phyloP scores from a whole-genome alignment of 2,888 invertebrate genomes.

The Papilio protenor region DNA sequence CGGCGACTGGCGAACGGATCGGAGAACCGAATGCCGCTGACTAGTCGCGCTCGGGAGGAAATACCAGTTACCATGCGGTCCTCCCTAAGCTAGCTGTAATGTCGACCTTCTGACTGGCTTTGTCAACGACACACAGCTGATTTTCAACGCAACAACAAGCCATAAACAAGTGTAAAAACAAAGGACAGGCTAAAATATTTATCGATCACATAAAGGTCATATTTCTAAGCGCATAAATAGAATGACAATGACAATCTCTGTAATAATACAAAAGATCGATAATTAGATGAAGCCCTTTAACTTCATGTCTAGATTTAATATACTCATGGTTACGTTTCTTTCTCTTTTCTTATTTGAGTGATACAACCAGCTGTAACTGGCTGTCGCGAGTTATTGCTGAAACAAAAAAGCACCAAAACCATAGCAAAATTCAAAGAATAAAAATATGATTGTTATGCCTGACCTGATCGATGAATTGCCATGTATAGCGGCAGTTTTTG shows the following conservation, averaged over 20 bases:
- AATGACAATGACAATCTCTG: background rate
- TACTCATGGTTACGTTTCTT: constrained; percentile 6
- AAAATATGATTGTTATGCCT: too few species aligned
- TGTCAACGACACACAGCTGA: constrained; percentile 66
- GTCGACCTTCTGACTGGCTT: constrained; percentile 76
- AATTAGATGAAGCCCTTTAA: constrained; percentile 41
- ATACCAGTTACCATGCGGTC: constrained; percentile 77
- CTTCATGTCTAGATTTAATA: background rate
- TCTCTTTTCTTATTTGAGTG: constrained; percentile 6
- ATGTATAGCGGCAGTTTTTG: too few species aligned
- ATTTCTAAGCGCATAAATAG: constrained; percentile 16
- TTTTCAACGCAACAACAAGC: constrained; percentile 51
- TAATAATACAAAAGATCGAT: constrained; percentile 34
- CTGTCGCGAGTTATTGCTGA: too few species aligned
- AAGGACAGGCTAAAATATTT: constrained; percentile 3
- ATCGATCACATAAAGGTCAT: constrained; percentile 22
- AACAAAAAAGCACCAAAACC: too few species aligned
- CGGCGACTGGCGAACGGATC: constrained; percentile 64
- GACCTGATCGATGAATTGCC: too few species aligned
- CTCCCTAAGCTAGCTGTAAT: constrained; percentile 60
- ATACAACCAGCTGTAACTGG: too few species aligned
- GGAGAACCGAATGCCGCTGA: constrained; percentile 58
- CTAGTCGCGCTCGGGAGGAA: constrained; percentile 66
- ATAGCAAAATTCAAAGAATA: too few species aligned
- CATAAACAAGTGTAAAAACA: constrained; percentile 26